A percentile compares a stretch with the other conserved stretches of the same genome.
phyloP scores from a whole-genome alignment of 1,140 invertebrate genomes.

The Pseudomyrmex flavicornis region DNA sequence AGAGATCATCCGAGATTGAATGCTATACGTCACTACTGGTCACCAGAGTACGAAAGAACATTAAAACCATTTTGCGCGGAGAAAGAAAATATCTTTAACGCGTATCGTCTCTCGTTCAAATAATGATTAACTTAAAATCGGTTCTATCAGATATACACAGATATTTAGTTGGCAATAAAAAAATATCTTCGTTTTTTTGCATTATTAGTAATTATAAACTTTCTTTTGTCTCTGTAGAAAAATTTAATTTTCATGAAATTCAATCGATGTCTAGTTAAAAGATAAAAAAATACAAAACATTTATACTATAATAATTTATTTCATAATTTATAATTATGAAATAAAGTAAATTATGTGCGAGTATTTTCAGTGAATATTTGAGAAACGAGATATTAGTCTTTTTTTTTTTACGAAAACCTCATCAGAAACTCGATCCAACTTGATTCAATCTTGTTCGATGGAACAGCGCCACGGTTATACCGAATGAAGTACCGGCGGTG shows the following conservation, averaged over 20 bases:
- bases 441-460: constrained; percentile 52
- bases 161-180: constrained; percentile 6
- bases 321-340: neutral
- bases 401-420: constrained; percentile 43
- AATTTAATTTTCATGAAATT: too few species aligned
- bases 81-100: constrained; percentile 57
- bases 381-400: constrained; percentile 44
- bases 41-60: constrained; percentile 21
- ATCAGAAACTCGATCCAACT: constrained; percentile 18
- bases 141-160: constrained; percentile 7
- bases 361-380: constrained; percentile 6
- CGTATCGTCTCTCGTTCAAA: constrained; percentile 31
- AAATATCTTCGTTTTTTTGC: neutral
- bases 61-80: constrained; percentile 32
- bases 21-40: constrained; percentile 53
- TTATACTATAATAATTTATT: too few species aligned
- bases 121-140: constrained; percentile 48
- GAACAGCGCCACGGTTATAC: neutral
- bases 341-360: constrained; percentile 9
- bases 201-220: constrained; percentile 1
- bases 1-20: constrained; percentile 64
- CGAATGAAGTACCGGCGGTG: constrained; percentile 8
- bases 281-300: neutral
- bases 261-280: neutral
- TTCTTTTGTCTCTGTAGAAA: neutral